Percentiles rank a stretch among this genome's conserved stretches.
Conservation (phyloP, 2,797 vertebrate genomes). For the Oreochromis mossambicus region DNA sequence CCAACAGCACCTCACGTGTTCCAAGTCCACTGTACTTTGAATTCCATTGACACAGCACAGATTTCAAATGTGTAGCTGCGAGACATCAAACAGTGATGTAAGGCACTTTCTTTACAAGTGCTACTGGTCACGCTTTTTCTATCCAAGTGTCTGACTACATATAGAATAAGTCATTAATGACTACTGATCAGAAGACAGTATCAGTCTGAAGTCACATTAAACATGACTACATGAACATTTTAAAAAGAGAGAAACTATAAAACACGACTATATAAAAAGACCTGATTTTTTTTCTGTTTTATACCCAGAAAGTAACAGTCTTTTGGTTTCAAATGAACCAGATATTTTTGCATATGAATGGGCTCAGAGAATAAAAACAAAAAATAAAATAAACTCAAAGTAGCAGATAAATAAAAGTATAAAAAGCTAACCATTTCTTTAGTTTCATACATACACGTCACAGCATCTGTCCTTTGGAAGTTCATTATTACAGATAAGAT, state of each 20-base stretch:
- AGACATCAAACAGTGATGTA: slow-evolving; percentile 24
- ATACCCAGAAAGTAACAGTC: slow-evolving; percentile 63
- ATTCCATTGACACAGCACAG: neutral
- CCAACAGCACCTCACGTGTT: neutral
- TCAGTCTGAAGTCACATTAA: slow-evolving; percentile 24
- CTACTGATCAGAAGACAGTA: slow-evolving; percentile 20
- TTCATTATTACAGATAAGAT: neutral
- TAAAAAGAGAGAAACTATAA: slow-evolving; percentile 45
- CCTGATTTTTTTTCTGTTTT: slow-evolving; percentile 36
- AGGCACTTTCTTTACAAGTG: slow-evolving; percentile 65
- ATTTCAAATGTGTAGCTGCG: neutral
- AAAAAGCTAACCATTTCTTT: slow-evolving; percentile 34
- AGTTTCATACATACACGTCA: slow-evolving; percentile 32
- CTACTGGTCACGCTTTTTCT: slow-evolving; percentile 21
- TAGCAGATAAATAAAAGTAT: slow-evolving; percentile 41
- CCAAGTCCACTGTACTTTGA: neutral
- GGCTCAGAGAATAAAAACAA: slow-evolving; percentile 52
- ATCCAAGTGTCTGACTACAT: slow-evolving; percentile 5
- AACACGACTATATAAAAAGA: slow-evolving; percentile 52
- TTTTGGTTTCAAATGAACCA: slow-evolving; percentile 45
- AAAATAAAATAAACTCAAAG: slow-evolving; percentile 9
- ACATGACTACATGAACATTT: slow-evolving; percentile 6
- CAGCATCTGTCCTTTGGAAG: slow-evolving; percentile 5
- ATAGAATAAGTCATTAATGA: neutral
- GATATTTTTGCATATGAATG: slow-evolving; percentile 68